Evolutionary conservation across 2,113 vertebrate genomes (phyloP), one percentile per base, ranked within the genome.

Genomic region (Leptobrachium ailaonicum): DNA sequence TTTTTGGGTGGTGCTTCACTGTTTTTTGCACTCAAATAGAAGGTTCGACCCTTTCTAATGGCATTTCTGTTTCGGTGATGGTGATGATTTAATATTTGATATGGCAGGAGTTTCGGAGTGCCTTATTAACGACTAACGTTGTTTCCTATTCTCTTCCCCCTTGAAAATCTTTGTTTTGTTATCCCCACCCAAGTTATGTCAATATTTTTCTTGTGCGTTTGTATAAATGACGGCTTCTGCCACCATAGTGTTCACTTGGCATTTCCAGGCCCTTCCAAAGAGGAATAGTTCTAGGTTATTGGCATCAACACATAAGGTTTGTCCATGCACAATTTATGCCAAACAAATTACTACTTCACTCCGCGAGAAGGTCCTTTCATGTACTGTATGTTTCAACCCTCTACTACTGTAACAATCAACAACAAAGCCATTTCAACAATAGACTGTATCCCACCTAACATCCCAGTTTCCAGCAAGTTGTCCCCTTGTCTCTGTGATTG

Each of bases 21-120:
- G 20, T 41, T 44, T 73, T 72, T 83, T 79, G 75, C 82, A 75
- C 71, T 83, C 72, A 3, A 76, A 75, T 69, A 77, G 53, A 74
- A 77, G 73, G 47, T 43, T 53, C 67, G 71, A 40, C 63, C 60
- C n/a, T 79, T 79, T 45, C 67, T 70, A 40, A 83, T 70, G 66
- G 79, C 71, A 83, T 77, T 83, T 82, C 73, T 78, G 60, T 75
- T 54, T 63, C 45, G 20, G 60, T 71, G 40, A 40, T 69, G 20
- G 67, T 41, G 32, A 71, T 78, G 14, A 58, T 9, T 32, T 60
- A 60, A 45, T 68, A 41, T 67, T 9, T 44, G n/a, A 74, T n/a
- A 54, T 68, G 71, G 71, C 71, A 68, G 63, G 73, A 47, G 9
- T 68, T 75, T 75, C 53, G 79, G 79, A 75, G 79, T 81, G 79